A percentile compares a stretch with the other conserved stretches of the same genome.
Evolutionary conservation across 2,113 vertebrate genomes (phyloP).

Genomic region (Nannospalax galili): DNA sequence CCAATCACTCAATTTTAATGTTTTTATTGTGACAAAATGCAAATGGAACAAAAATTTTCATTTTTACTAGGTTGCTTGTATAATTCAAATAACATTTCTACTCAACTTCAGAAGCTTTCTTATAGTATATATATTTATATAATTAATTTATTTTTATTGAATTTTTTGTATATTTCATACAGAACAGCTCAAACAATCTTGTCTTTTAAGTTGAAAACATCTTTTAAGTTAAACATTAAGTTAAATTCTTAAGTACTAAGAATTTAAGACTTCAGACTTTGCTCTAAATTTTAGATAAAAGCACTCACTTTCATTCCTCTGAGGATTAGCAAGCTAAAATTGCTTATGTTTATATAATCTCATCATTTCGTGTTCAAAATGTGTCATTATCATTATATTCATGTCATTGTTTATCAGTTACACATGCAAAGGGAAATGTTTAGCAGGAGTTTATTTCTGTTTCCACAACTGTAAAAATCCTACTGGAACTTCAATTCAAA

Average conservation of each 20-base stretch:
- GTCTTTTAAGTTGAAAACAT: no score
- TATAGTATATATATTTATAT: no score
- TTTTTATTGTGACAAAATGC: background rate
- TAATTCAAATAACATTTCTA: background rate
- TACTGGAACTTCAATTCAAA: slow-evolving; percentile 27
- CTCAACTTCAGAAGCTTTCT: background rate
- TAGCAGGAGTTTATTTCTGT: background rate
- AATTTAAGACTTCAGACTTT: background rate
- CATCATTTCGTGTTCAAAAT: background rate
- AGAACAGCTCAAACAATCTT: no score
- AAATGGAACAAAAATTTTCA: background rate
- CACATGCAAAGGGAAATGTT: background rate
- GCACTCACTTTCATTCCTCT: slow-evolving; percentile 14
- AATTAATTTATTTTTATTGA: no score
- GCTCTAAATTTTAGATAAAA: background rate
- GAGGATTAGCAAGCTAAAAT: background rate
- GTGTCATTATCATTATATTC: no score
- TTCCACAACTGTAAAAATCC: slow-evolving; percentile 18
- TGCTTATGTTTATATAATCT: background rate
- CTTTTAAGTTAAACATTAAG: no score
- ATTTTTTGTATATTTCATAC: no score
- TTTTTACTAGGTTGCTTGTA: background rate
- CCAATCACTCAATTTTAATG: background rate
- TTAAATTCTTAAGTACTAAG: no score
- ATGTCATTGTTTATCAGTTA: background rate